phyloP scores from a whole-genome alignment of 2,797 vertebrate species.

The Chaunax sp. region DNA sequence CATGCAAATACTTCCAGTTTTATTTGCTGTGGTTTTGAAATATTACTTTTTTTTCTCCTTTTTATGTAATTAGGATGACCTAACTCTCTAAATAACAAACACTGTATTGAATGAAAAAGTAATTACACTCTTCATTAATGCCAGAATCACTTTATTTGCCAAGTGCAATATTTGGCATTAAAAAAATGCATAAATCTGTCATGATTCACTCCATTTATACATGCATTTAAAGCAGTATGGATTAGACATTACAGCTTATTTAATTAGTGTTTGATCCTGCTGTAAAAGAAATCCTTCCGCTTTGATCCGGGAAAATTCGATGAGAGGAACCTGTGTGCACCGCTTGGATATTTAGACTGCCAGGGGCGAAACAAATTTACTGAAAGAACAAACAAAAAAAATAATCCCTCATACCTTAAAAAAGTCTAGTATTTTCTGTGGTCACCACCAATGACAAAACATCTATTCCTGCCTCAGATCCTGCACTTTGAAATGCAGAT shows the following conservation, averaged over 20 bases:
- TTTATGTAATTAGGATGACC: not conserved
- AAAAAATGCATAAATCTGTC: not conserved
- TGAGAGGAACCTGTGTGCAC: too few species aligned
- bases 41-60: not conserved
- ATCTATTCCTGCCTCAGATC: constrained; percentile 35
- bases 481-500: constrained; percentile 64
- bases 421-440: too few species aligned
- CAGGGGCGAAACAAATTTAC: constrained; percentile 49
- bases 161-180: not conserved
- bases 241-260: constrained; percentile 19
- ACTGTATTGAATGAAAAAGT: not conserved
- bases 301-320: constrained; percentile 59
- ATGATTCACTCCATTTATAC: not conserved
- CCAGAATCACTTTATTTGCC: not conserved
- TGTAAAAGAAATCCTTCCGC: constrained; percentile 17
- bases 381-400: constrained; percentile 28
- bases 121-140: too few species aligned
- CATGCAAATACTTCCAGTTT: too few species aligned
- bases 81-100: too few species aligned
- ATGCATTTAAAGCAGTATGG: not conserved
- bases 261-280: constrained; percentile 39
- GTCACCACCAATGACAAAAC: too few species aligned
- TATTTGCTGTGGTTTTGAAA: too few species aligned
- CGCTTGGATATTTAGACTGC: too few species aligned
- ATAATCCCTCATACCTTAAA: too few species aligned